A percentile compares a stretch with the other conserved stretches of the same genome.
Evolutionary conservation across 2,113 vertebrate species (phyloP).

Genomic region (Micromys minutus): DNA sequence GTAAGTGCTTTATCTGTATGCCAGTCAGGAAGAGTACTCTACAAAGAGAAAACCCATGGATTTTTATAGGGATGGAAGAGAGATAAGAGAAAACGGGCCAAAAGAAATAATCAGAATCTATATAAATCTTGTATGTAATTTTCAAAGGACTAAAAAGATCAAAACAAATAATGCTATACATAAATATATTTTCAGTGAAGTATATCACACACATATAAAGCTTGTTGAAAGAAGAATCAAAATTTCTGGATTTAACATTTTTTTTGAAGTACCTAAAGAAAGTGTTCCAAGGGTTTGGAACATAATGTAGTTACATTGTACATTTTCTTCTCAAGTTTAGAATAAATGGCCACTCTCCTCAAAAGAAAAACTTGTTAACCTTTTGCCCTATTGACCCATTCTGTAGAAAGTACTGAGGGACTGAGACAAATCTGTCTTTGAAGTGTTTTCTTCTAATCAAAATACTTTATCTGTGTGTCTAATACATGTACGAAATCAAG

Average conservation of each 20-base stretch:
- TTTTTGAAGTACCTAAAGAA: conserved; percentile 3
- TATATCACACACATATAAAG: too few species aligned
- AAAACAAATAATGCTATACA: background rate
- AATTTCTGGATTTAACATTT: background rate
- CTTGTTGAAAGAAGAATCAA: background rate
- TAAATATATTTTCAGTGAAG: background rate
- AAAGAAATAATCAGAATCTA: background rate
- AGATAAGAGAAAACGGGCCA: background rate
- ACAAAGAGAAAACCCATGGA: background rate
- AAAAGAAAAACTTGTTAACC: background rate
- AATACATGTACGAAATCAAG: background rate
- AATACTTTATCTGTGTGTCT: background rate
- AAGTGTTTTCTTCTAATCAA: conserved; percentile 19
- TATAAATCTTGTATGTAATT: background rate
- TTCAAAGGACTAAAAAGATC: background rate
- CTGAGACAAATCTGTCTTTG: background rate
- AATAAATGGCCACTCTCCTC: background rate
- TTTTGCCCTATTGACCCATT: background rate
- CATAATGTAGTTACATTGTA: background rate
- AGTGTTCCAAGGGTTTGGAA: background rate
- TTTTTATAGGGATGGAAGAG: background rate
- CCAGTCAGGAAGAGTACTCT: conserved; percentile 13
- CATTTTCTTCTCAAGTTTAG: background rate
- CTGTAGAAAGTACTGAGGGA: background rate
- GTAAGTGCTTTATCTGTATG: conserved; percentile 37